phyloP scores from a whole-genome alignment of 2,797 vertebrate species.

The Hyperoplus immaculatus region DNA sequence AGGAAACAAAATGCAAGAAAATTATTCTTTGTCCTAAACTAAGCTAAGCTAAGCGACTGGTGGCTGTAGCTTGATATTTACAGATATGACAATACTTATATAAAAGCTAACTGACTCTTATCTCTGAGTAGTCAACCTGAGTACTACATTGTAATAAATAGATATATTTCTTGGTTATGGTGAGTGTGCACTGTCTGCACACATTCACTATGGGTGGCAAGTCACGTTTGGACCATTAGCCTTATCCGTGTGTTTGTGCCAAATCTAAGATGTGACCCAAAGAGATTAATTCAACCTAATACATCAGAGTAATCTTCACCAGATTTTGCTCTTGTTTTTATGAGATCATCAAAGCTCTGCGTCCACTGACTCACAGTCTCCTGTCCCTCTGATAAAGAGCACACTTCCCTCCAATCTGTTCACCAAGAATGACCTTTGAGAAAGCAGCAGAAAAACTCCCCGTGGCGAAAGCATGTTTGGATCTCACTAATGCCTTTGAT shows the following conservation, averaged over 20 bases:
- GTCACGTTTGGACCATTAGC: conserved; percentile 18
- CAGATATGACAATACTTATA: too few relatives aligned
- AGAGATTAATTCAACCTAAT: conserved; percentile 69
- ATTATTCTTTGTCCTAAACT: neutral
- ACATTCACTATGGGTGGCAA: conserved; percentile 13
- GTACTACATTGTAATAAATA: neutral
- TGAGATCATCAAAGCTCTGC: conserved; percentile 71
- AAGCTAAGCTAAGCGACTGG: neutral
- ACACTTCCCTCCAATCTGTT: conserved; percentile 75
- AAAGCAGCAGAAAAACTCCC: conserved; percentile 64
- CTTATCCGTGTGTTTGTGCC: conserved; percentile 26
- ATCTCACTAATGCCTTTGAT: conserved; percentile 66
- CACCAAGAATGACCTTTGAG: conserved; percentile 75
- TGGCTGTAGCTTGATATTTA: neutral
- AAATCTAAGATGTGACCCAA: conserved; percentile 57
- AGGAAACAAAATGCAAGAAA: neutral
- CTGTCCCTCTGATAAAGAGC: conserved; percentile 74
- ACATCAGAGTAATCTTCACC: conserved; percentile 64
- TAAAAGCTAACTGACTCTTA: neutral
- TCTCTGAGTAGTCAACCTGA: neutral
- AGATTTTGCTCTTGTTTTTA: conserved; percentile 71
- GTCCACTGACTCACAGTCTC: conserved; percentile 73
- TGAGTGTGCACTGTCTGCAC: conserved; percentile 1
- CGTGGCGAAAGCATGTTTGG: conserved; percentile 65
- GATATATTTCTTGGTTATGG: neutral